Base-by-base conservation (phyloP, 2,888 invertebrate genomes). In the Selenia dentaria region DNA sequence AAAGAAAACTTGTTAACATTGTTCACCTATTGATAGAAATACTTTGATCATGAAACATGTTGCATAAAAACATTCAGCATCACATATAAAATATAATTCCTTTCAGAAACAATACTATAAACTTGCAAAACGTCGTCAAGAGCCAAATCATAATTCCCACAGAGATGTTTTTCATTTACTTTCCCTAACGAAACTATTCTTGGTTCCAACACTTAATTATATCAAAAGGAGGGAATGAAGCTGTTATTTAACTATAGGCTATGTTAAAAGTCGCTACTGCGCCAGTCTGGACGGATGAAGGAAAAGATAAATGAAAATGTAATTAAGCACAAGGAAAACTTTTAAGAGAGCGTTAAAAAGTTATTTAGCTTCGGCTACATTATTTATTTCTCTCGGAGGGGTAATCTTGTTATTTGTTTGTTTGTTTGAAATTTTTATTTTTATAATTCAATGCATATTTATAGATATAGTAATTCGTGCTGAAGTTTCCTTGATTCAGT, bases 261-360 rank as follows among this genome's bases (percentile, higher is more conserved):
- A 54, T 16, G 32, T 25, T 32, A 64, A 2, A 68, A 66, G 50
- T 51, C 58, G 59, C 62, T 60, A 50, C 56, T 57, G 34, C 22
- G 34, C 43, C 29, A 57, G 65, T 47, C 58, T 62, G 68, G 64
- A 70, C 64, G 68, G 67, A 74, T 66, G 69, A 74, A 72, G 72
- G 68, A 65, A 70, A 80, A 85, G 82, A 83, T 83, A 83, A 85
- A 85, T 86, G 83, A 85, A 85, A 86, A 82, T 64, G 80, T 84
- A 86, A 87, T 86, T 86, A 87, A 83, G 80, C 79, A 78, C 67
- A 72, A 78, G 75, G 72, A 74, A 79, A 86, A 84, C 71, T 83
- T 81, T 81, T 73, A 71, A 72, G 73, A 75, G 70, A 76, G 72
- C 74, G 75, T 79, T 81, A 82, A 85, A 82, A 85, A 82, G 73